Percentiles rank a stretch among this genome's conserved stretches.
Conservation (phyloP, 2,888 invertebrate genomes). For the Corythucha ciliata region DNA sequence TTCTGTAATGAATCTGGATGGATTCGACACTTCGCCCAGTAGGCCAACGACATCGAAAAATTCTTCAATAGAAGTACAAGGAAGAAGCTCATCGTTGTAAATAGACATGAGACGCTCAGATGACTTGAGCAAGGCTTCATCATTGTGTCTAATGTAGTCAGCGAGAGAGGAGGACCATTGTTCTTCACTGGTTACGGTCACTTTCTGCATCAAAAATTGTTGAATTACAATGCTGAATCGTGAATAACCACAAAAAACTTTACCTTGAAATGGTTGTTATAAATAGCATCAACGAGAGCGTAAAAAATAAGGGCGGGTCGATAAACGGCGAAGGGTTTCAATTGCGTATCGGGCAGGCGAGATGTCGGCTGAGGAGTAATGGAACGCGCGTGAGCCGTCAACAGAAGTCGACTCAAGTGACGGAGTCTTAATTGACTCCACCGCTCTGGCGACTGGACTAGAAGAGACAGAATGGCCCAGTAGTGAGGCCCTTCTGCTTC, state of each 20-base stretch:
- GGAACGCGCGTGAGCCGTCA: conserved; percentile 67
- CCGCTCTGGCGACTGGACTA: conserved; percentile 63
- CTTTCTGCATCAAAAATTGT: conserved; percentile 47
- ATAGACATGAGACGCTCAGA: conserved; percentile 71
- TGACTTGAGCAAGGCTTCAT: conserved; percentile 78
- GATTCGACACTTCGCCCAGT: conserved; percentile 31
- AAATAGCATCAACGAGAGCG: conserved; percentile 74
- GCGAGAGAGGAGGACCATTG: conserved; percentile 86
- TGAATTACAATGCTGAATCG: not conserved
- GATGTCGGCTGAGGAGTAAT: conserved; percentile 43
- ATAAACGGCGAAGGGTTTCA: conserved; percentile 42
- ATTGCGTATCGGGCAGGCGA: conserved; percentile 43
- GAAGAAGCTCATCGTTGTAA: conserved; percentile 80
- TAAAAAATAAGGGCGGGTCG: conserved; percentile 63
- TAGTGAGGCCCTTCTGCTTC: conserved; percentile 91
- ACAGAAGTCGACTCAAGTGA: conserved; percentile 65
- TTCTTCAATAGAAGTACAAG: conserved; percentile 82
- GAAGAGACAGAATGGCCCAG: conserved; percentile 68
- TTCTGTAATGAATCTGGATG: conserved; percentile 32
- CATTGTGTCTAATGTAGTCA: conserved; percentile 88
- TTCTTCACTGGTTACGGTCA: conserved; percentile 58
- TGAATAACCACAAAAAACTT: conserved; percentile 31
- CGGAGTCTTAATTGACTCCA: conserved; percentile 65
- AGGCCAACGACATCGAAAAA: conserved; percentile 74
- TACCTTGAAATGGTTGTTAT: conserved; percentile 78